These are phyloP conservation scores for Drosophila orosa DNA, from an alignment of 1,140 invertebrate genomes.

Conservation along the genomic window DNA sequence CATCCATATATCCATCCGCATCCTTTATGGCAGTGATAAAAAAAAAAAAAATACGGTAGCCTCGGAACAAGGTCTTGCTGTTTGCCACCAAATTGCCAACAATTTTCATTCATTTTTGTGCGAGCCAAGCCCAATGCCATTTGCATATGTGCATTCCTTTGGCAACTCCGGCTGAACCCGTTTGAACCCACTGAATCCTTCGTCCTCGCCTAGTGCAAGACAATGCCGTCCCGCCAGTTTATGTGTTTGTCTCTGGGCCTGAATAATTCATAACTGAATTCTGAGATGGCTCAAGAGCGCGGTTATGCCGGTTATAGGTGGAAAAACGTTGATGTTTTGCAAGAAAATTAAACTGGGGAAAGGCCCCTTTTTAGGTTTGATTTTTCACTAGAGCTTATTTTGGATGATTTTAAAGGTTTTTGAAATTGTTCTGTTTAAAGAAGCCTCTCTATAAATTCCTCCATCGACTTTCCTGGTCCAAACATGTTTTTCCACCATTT, in stretches of 20 bases:
- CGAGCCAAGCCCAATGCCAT: slow-evolving; percentile 50
- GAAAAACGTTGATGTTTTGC: neutral
- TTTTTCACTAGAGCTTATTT: neutral
- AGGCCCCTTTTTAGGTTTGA: too few species aligned
- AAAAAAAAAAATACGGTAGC: slow-evolving; percentile 52
- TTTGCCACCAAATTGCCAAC: slow-evolving; percentile 81
- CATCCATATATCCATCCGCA: slow-evolving; percentile 42
- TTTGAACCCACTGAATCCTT: slow-evolving; percentile 14
- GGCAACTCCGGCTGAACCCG: slow-evolving; percentile 38
- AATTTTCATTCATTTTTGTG: slow-evolving; percentile 81
- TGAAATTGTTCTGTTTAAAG: too few species aligned
- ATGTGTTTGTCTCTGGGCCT: slow-evolving; percentile 53
- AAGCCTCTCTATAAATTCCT: too few species aligned
- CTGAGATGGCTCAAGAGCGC: neutral
- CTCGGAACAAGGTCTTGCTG: slow-evolving; percentile 9
- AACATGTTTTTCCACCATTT: neutral
- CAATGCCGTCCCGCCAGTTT: slow-evolving; percentile 44
- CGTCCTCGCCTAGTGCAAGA: slow-evolving; percentile 49
- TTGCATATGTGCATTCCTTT: slow-evolving; percentile 62
- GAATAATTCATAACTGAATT: slow-evolving; percentile 67
- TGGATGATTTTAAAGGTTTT: too few species aligned
- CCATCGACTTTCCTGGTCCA: neutral
- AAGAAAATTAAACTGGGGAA: too few species aligned
- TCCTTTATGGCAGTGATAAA: slow-evolving; percentile 77
- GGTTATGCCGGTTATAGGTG: too few species aligned